Conservation (phyloP, 2,797 vertebrate species). For the Neosilurus mollespiculum region DNA sequence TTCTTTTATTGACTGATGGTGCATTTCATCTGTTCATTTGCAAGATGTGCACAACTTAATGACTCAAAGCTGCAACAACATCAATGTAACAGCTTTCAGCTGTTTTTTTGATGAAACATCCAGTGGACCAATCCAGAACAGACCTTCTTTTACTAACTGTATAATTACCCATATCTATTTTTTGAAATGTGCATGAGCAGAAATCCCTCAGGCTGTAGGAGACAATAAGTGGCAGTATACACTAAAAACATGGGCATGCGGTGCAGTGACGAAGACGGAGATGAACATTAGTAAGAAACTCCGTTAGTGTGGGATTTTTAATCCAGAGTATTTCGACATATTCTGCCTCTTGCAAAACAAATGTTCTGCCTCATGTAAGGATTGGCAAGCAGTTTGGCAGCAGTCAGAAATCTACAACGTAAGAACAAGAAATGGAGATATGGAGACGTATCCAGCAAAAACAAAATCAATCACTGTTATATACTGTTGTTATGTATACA, state of each 20-base stretch:
- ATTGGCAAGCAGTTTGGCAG: neutral
- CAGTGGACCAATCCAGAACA: neutral
- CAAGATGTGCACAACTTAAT: neutral
- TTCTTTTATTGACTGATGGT: neutral
- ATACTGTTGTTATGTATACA: neutral
- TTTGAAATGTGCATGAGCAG: neutral
- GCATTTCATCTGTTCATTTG: neutral
- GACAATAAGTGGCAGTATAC: too few relatives aligned
- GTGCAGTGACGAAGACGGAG: neutral
- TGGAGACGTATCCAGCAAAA: neutral
- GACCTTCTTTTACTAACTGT: neutral
- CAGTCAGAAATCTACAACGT: neutral
- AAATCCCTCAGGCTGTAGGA: neutral
- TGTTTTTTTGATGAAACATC: neutral
- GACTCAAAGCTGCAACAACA: neutral
- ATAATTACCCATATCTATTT: neutral
- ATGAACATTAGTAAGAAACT: constrained; percentile 5
- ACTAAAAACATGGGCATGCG: neutral
- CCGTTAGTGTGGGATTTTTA: neutral
- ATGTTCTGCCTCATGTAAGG: neutral
- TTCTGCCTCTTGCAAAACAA: neutral
- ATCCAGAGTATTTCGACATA: neutral
- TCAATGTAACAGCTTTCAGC: neutral
- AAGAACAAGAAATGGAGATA: neutral
- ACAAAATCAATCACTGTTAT: neutral